Evolutionary conservation across 2,797 vertebrate genomes (phyloP).

Genomic region (Ciconia nigra): DNA sequence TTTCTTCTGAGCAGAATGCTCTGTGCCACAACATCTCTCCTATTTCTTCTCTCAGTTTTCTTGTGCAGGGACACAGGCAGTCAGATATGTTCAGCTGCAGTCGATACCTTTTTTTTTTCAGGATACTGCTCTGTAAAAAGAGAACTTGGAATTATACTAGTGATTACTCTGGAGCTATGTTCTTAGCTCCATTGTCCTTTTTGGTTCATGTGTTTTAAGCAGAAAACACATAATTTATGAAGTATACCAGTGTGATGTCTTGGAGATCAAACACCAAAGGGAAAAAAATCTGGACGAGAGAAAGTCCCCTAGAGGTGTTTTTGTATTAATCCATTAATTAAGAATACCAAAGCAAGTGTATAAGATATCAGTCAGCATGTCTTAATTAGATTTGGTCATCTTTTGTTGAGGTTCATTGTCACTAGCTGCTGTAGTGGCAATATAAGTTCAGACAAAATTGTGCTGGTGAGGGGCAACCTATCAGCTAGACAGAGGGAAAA

Average conservation of each 20-base stretch:
- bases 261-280: neutral
- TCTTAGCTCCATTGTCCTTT: neutral
- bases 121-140: neutral
- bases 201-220: neutral
- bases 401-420: neutral
- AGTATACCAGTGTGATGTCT: neutral
- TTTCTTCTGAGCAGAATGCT: neutral
- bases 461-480: neutral
- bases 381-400: slow-evolving; percentile 15
- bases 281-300: neutral
- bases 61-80: neutral
- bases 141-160: neutral
- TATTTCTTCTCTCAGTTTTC: neutral
- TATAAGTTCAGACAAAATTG: neutral
- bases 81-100: neutral
- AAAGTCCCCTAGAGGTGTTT: neutral
- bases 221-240: neutral
- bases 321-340: slow-evolving; percentile 5
- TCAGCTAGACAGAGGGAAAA: neutral
- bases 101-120: neutral
- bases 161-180: neutral
- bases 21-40: neutral
- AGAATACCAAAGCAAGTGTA: neutral
- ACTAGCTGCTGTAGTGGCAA: neutral
- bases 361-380: neutral